These are phyloP conservation scores for Umimayanthus chanpuru DNA, from an alignment of 92 coral and sea anemone species.

Conservation along the genomic window DNA sequence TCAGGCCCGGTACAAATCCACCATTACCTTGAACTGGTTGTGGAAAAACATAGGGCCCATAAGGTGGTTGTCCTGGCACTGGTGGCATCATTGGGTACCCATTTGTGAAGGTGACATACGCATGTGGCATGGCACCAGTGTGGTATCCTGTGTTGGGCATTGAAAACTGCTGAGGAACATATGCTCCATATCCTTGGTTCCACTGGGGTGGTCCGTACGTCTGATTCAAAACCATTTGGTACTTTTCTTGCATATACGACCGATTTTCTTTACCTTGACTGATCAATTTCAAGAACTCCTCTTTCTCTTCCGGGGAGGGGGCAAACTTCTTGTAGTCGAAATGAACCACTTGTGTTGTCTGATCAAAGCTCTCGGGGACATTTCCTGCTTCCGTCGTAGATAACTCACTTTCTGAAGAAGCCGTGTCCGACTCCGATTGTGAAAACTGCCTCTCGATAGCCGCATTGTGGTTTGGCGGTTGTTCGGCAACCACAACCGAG, in stretches of 20 bases:
- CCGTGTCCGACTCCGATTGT: constrained; percentile 73
- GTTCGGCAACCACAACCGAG: constrained; percentile 64
- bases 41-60: constrained; percentile 62
- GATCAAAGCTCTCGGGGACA: constrained; percentile 39
- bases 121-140: constrained; percentile 45
- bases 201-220: constrained; percentile 54
- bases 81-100: constrained; percentile 66
- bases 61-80: constrained; percentile 59
- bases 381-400: constrained; percentile 48
- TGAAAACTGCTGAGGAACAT: constrained; percentile 64
- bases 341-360: constrained; percentile 57
- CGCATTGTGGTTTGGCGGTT: constrained; percentile 78
- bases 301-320: constrained; percentile 74
- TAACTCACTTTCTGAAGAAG: constrained; percentile 69
- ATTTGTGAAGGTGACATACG: constrained; percentile 67
- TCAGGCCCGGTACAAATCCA: constrained; percentile 57
- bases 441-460: constrained; percentile 85
- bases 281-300: constrained; percentile 80
- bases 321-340: constrained; percentile 86
- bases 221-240: constrained; percentile 51
- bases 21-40: constrained; percentile 54
- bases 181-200: constrained; percentile 67
- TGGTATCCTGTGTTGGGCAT: constrained; percentile 49
- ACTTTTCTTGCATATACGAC: constrained; percentile 57
- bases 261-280: constrained; percentile 71